phyloP scores from a whole-genome alignment of 1,140 invertebrate species.

The Laupala kohalensis region DNA sequence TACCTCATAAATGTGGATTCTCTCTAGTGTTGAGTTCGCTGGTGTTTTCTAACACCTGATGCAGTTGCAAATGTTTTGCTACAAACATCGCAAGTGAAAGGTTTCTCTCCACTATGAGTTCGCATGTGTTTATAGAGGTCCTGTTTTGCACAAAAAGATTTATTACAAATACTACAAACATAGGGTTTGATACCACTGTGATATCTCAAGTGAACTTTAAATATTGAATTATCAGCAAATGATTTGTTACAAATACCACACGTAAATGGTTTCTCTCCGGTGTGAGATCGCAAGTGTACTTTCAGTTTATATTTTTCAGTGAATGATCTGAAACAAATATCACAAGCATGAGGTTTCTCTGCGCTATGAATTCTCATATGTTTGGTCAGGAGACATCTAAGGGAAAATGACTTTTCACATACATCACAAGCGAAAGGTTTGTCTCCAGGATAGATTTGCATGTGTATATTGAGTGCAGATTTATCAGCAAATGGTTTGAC shows the following conservation, averaged over 20 bases:
- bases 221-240: neutral
- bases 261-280: conserved; percentile 53
- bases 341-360: conserved; percentile 26
- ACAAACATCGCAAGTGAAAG: conserved; percentile 29
- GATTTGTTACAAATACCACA: conserved; percentile 36
- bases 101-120: conserved; percentile 22
- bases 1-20: too few species aligned
- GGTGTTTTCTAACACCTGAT: too few species aligned
- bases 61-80: conserved; percentile 35
- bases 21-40: too few species aligned
- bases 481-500: conserved; percentile 34
- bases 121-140: neutral
- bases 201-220: conserved; percentile 18
- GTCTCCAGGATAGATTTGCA: conserved; percentile 24
- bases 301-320: conserved; percentile 22
- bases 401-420: conserved; percentile 23
- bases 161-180: conserved; percentile 34
- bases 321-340: conserved; percentile 17
- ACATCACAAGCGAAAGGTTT: conserved; percentile 22
- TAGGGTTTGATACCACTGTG: conserved; percentile 24
- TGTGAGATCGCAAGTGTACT: conserved; percentile 49
- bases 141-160: conserved; percentile 32
- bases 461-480: conserved; percentile 56
- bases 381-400: conserved; percentile 27
- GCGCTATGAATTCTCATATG: conserved; percentile 33